Evolutionary conservation across 1,140 invertebrate species (phyloP).

Genomic region (Nixonia krombeini): DNA sequence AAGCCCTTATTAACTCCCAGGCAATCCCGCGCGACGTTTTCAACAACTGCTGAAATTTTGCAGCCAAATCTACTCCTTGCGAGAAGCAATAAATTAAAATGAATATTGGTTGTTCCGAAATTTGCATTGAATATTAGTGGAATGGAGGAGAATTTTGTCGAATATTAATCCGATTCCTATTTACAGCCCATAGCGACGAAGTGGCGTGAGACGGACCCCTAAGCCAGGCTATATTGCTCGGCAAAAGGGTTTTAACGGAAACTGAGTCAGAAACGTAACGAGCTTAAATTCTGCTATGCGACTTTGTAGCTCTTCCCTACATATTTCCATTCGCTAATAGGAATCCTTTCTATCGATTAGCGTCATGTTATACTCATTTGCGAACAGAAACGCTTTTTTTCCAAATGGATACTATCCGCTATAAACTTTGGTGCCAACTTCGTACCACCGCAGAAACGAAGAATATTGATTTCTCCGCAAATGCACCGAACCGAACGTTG

Average conservation of each 20-base stretch:
- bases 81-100: constrained; percentile 19
- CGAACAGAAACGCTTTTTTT: too few species aligned
- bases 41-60: too few species aligned
- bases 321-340: not conserved
- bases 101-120: constrained; percentile 9
- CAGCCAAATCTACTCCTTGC: too few species aligned
- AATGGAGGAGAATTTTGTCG: constrained; percentile 16
- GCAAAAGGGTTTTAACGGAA: constrained; percentile 29
- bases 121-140: constrained; percentile 6
- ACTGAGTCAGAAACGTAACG: constrained; percentile 22
- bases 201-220: constrained; percentile 12
- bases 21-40: too few species aligned
- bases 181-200: constrained; percentile 18
- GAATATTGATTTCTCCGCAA: too few species aligned
- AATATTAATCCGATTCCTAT: constrained; percentile 36
- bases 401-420: too few species aligned
- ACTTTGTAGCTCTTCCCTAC: constrained; percentile 1
- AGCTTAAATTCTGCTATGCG: constrained; percentile 17
- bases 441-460: too few species aligned
- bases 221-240: constrained; percentile 34
- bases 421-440: not conserved
- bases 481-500: too few species aligned
- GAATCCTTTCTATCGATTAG: too few species aligned
- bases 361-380: too few species aligned
- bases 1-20: not conserved